Evolutionary conservation across 2,797 vertebrate species (phyloP).

Genomic region (Sylvilagus floridanus): DNA sequence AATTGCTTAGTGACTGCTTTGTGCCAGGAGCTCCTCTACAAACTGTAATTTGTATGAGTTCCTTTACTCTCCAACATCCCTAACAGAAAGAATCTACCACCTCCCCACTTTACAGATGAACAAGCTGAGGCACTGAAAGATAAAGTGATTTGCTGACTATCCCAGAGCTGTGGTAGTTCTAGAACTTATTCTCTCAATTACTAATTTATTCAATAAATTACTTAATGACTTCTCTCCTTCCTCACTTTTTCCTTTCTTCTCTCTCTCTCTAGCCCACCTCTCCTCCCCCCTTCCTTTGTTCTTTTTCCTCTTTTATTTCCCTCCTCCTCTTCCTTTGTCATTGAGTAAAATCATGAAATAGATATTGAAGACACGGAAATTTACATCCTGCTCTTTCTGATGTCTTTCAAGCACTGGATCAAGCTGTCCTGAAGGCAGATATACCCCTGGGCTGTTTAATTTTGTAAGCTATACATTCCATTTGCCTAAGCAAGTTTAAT

Average conservation of each 20-base stretch:
- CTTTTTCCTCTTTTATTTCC: neutral
- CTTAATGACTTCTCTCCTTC: neutral
- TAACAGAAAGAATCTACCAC: no score
- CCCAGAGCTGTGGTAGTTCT: neutral
- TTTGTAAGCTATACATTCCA: neutral
- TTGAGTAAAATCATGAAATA: neutral
- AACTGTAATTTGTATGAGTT: neutral
- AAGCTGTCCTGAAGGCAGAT: neutral
- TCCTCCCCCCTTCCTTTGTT: no score
- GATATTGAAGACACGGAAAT: neutral
- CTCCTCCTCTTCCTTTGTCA: neutral
- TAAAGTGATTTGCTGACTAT: neutral
- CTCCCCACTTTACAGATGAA: neutral
- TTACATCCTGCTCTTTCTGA: neutral
- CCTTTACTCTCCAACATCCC: neutral
- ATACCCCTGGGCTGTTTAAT: neutral
- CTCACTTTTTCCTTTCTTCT: neutral
- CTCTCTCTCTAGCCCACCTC: no score
- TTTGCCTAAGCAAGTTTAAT: constrained; percentile 11
- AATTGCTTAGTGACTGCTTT: neutral
- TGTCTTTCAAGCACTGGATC: neutral
- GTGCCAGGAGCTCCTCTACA: neutral
- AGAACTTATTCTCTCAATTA: neutral
- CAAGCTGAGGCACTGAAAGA: neutral
- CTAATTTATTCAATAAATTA: neutral